Percentiles rank a stretch among this genome's conserved stretches.
Evolutionary conservation across 2,888 invertebrate species (phyloP).

Genomic region (Augiades crinisus): DNA sequence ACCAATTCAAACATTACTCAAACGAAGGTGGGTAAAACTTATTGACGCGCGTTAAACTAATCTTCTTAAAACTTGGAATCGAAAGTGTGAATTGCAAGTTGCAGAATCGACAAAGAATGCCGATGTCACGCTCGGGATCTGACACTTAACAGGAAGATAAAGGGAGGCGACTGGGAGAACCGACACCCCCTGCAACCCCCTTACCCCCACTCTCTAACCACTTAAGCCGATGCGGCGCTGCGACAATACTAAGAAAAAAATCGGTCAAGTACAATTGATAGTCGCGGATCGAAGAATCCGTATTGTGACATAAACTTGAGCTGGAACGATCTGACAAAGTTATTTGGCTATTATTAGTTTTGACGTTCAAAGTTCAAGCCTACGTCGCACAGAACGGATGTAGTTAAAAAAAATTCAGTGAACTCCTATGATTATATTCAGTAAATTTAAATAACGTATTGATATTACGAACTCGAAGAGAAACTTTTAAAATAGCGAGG

Average conservation of each 20-base stretch:
- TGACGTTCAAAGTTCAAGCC: slow-evolving; percentile 1
- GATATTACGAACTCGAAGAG: neutral
- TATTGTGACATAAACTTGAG: slow-evolving; percentile 21
- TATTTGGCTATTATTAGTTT: slow-evolving; percentile 13
- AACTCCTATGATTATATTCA: neutral
- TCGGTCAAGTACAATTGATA: slow-evolving; percentile 26
- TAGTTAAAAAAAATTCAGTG: slow-evolving; percentile 12
- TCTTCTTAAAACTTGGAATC: slow-evolving; percentile 33
- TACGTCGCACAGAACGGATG: slow-evolving; percentile 5
- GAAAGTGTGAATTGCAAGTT: slow-evolving; percentile 30
- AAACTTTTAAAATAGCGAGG: neutral
- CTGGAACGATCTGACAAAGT: slow-evolving; percentile 10
- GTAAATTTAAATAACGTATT: neutral
- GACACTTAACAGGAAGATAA: slow-evolving; percentile 25
- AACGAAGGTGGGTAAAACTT: slow-evolving; percentile 12
- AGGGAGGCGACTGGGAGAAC: slow-evolving; percentile 26
- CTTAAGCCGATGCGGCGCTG: slow-evolving; percentile 26
- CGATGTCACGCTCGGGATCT: slow-evolving; percentile 45
- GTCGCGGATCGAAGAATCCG: slow-evolving; percentile 24
- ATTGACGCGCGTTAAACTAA: slow-evolving; percentile 23
- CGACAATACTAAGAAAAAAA: slow-evolving; percentile 26
- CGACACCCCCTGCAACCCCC: slow-evolving; percentile 31
- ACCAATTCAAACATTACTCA: neutral
- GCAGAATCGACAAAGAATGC: slow-evolving; percentile 40
- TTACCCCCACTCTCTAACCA: slow-evolving; percentile 1